phyloP scores from a whole-genome alignment of 2,113 vertebrate species.

The Gambusia holbrooki region DNA sequence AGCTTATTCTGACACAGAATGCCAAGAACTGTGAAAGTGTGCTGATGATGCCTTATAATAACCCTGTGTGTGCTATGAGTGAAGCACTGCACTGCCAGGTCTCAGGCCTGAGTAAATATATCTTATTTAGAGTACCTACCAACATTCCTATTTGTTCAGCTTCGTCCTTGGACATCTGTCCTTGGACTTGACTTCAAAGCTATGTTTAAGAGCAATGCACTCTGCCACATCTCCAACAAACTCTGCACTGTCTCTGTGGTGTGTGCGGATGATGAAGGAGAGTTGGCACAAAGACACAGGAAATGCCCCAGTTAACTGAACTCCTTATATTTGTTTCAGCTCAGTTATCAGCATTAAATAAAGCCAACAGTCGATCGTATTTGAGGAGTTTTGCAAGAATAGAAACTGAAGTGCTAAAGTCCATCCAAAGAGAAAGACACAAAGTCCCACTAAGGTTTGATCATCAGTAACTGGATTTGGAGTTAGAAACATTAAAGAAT shows the following conservation, averaged over 20 bases:
- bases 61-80: neutral
- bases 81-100: neutral
- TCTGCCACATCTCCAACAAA: slow-evolving; percentile 30
- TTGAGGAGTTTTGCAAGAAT: too few species aligned
- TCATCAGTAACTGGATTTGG: too few species aligned
- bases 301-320: neutral
- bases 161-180: neutral
- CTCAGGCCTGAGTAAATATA: neutral
- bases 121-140: slow-evolving; percentile 54
- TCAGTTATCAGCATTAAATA: slow-evolving; percentile 21
- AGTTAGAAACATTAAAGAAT: too few species aligned
- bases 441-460: too few species aligned
- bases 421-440: too few species aligned
- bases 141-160: slow-evolving; percentile 51
- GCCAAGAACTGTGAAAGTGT: slow-evolving; percentile 55
- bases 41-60: slow-evolving; percentile 61
- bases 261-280: neutral
- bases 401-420: too few species aligned
- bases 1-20: slow-evolving; percentile 55
- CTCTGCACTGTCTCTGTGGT: slow-evolving; percentile 23
- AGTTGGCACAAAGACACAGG: neutral
- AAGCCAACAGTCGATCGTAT: too few species aligned
- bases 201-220: slow-evolving; percentile 41
- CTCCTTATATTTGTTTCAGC: slow-evolving; percentile 3
- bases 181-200: slow-evolving; percentile 34